These are phyloP conservation scores for Caracal caracal DNA, from an alignment of 2,113 vertebrate genomes.

Conservation along the genomic window DNA sequence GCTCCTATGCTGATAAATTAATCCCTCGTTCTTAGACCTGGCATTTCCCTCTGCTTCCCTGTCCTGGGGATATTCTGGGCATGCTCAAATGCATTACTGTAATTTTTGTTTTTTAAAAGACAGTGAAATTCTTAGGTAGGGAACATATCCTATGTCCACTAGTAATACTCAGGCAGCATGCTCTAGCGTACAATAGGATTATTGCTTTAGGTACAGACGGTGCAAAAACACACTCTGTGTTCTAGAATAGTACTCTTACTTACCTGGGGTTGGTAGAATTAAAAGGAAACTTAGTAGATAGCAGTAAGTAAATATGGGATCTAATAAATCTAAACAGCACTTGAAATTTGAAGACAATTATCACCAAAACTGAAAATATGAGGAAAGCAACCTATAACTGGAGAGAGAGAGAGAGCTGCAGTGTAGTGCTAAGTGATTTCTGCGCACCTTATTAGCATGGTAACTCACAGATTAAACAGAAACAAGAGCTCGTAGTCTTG, in stretches of 20 bases:
- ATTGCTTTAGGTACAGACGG: conserved; percentile 87
- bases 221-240: conserved; percentile 83
- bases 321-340: conserved; percentile 84
- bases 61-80: conserved; percentile 75
- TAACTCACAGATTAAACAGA: conserved; percentile 79
- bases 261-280: conserved; percentile 76
- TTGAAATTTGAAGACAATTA: conserved; percentile 85
- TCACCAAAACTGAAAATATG: conserved; percentile 85
- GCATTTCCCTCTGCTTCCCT: conserved; percentile 46
- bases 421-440: conserved; percentile 80
- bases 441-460: conserved; percentile 84
- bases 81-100: conserved; percentile 78
- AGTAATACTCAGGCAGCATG: conserved; percentile 85
- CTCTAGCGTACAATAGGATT: conserved; percentile 85
- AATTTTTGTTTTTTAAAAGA: conserved; percentile 69
- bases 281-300: conserved; percentile 85
- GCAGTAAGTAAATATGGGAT: conserved; percentile 79
- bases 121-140: conserved; percentile 76
- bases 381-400: conserved; percentile 84
- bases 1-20: conserved; percentile 59
- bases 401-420: conserved; percentile 73
- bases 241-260: conserved; percentile 77
- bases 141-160: conserved; percentile 79
- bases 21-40: conserved; percentile 67
- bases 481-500: conserved; percentile 77